Conservation (phyloP, 2,888 invertebrate species). For the Desoria tigrina region DNA sequence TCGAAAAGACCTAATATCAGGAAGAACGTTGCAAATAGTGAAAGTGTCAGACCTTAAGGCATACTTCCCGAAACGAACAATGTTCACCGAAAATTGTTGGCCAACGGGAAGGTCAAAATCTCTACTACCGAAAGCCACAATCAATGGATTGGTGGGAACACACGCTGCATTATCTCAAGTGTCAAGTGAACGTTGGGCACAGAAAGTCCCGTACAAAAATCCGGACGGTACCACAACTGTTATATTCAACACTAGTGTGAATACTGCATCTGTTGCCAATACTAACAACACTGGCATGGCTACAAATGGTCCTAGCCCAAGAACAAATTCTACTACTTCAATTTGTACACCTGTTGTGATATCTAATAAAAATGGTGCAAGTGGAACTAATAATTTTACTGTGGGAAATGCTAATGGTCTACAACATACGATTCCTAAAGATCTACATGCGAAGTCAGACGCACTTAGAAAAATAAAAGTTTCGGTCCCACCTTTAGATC, state of each 20-base stretch:
- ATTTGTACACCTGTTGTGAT: conserved; percentile 21
- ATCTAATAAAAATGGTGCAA: conserved; percentile 21
- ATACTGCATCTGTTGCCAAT: conserved; percentile 10
- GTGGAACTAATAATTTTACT: conserved; percentile 18
- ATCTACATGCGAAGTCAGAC: conserved; percentile 25
- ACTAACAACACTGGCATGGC: conserved; percentile 2
- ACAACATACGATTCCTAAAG: conserved; percentile 22
- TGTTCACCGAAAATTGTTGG: conserved; percentile 86
- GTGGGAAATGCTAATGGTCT: conserved; percentile 29
- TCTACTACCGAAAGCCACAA: conserved; percentile 40
- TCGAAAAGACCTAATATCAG: conserved; percentile 84
- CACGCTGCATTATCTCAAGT: conserved; percentile 6
- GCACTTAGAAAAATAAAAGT: conserved; percentile 26
- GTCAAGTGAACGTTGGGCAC: conserved; percentile 34
- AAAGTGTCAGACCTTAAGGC: conserved; percentile 86
- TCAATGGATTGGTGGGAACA: conserved; percentile 6
- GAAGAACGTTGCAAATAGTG: conserved; percentile 86
- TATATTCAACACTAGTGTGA: conserved; percentile 16
- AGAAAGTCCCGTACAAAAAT: conserved; percentile 27
- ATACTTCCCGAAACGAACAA: conserved; percentile 84
- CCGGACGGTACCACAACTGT: neutral
- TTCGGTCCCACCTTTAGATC: conserved; percentile 28
- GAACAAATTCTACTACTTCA: neutral
- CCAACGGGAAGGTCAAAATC: conserved; percentile 59
- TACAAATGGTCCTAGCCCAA: neutral